These are phyloP conservation scores for Stenchaetothrips biformis DNA, from an alignment of 2,888 invertebrate genomes.

Conservation along the genomic window DNA sequence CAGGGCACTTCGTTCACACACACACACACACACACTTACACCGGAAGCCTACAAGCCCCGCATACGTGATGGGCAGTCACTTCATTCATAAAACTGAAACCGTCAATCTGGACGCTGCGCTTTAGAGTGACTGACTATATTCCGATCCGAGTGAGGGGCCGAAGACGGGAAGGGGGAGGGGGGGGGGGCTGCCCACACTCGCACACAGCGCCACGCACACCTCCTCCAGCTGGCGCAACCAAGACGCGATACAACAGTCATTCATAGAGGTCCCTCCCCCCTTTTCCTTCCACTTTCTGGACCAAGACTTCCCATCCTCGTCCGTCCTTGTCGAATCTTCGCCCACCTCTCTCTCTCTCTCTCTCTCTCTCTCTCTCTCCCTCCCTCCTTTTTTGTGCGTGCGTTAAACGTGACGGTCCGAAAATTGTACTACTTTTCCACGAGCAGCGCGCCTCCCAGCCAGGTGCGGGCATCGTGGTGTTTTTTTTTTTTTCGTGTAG, in stretches of 20 bases:
- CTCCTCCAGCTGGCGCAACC: neutral
- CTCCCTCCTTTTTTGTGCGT: too few relatives aligned
- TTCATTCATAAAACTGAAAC: slow-evolving; percentile 24
- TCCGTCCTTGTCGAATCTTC: too few relatives aligned
- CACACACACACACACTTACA: neutral
- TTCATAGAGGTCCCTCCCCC: neutral
- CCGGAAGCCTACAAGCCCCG: slow-evolving; percentile 4
- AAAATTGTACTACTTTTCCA: neutral
- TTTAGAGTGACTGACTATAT: neutral
- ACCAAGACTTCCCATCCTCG: too few relatives aligned
- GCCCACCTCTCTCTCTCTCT: too few relatives aligned
- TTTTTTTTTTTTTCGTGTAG: too few relatives aligned
- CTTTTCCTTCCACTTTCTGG: too few relatives aligned
- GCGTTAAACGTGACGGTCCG: neutral
- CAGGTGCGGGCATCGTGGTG: too few relatives aligned
- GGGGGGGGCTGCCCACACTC: too few relatives aligned
- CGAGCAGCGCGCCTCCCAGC: too few relatives aligned
- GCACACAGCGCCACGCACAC: neutral
- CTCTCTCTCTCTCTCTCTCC: too few relatives aligned
- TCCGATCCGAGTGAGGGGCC: neutral
- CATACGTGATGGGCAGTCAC: slow-evolving; percentile 18
- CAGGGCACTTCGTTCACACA: neutral
- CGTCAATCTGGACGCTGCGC: slow-evolving; percentile 10
- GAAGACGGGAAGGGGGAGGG: too few relatives aligned
- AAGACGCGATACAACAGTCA: neutral